A percentile compares a stretch with the other conserved stretches of the same genome.
Conservation (phyloP, 2,888 invertebrate genomes). For the Acanthosepion lycidas region DNA sequence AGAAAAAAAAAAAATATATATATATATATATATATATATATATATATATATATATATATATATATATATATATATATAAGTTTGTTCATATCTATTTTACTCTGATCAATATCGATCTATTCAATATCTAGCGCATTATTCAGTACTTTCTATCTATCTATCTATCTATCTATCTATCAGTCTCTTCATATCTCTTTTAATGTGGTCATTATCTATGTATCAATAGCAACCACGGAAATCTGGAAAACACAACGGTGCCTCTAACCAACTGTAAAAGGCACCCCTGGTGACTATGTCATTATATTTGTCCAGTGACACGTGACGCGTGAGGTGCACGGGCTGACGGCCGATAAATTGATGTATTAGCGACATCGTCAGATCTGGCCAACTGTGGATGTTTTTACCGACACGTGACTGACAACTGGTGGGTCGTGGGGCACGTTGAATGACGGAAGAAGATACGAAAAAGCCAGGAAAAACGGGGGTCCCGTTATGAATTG, state of each 20-base stretch:
- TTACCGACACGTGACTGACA: neutral
- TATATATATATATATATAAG: no score
- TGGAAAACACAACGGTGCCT: neutral
- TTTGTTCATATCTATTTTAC: no score
- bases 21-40: no score
- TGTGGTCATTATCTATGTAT: neutral
- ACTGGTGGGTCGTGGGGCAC: neutral
- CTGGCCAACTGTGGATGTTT: slow-evolving; percentile 22
- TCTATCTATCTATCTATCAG: no score
- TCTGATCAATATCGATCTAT: no score
- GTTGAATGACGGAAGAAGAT: neutral
- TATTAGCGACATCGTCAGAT: neutral
- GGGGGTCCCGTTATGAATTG: neutral
- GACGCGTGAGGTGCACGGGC: neutral
- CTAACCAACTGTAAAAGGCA: neutral
- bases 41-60: no score
- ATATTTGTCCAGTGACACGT: slow-evolving; percentile 8
- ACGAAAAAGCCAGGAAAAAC: neutral
- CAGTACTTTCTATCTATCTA: no score
- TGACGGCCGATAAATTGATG: slow-evolving; percentile 20
- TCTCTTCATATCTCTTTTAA: neutral
- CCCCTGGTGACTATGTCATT: neutral
- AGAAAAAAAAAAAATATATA: no score
- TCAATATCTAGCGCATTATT: no score
- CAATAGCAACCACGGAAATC: neutral